These are phyloP conservation scores for Lasioglossum marginatum DNA, from an alignment of 2,888 invertebrate genomes.

Conservation along the genomic window DNA sequence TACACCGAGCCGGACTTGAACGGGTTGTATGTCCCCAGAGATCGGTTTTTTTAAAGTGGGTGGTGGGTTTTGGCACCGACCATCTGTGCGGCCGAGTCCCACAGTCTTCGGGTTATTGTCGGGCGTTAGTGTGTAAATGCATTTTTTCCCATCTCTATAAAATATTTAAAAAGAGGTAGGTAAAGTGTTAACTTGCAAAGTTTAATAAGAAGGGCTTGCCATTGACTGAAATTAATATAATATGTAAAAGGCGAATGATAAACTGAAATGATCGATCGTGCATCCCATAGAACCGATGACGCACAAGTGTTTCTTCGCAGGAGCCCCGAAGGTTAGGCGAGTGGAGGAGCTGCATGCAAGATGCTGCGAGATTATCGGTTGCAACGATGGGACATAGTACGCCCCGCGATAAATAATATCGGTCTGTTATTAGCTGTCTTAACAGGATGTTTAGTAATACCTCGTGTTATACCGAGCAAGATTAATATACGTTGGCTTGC, in stretches of 20 bases:
- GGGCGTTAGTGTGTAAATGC: no score
- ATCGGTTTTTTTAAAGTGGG: no score
- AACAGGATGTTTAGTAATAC: slow-evolving; percentile 70
- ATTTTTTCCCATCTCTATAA: no score
- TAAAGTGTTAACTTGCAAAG: not conserved
- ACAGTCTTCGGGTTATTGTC: no score
- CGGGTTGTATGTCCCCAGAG: no score
- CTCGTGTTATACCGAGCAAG: slow-evolving; percentile 70
- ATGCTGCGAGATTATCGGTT: not conserved
- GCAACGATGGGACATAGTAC: not conserved
- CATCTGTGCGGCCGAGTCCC: no score
- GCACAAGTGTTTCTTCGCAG: not conserved
- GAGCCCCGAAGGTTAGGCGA: not conserved
- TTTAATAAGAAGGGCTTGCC: not conserved
- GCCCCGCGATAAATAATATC: slow-evolving; percentile 66
- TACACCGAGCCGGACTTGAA: no score
- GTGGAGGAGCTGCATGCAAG: not conserved
- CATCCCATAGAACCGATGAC: not conserved
- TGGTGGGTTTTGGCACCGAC: no score
- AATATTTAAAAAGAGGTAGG: no score
- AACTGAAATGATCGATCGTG: not conserved
- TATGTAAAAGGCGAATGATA: not conserved
- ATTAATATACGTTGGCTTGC: slow-evolving; percentile 73
- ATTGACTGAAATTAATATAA: not conserved
- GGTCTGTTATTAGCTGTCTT: slow-evolving; percentile 69